These are phyloP conservation scores for Unio pictorum DNA, from an alignment of 2,888 invertebrate species.

Conservation along the genomic window DNA sequence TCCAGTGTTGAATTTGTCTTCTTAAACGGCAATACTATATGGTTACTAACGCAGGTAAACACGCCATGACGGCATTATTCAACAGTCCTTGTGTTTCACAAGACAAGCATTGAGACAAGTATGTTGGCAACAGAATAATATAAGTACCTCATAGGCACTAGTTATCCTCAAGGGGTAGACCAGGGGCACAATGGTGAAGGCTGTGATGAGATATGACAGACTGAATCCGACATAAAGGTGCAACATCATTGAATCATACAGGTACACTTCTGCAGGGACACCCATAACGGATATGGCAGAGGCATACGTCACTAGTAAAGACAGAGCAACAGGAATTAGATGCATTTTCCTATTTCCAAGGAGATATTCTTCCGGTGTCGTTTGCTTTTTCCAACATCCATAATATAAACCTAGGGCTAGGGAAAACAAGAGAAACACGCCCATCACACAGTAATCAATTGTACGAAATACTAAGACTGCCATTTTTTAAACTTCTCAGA, in stretches of 20 bases:
- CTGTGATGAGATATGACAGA: slow-evolving; percentile 25
- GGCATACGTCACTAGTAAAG: slow-evolving; percentile 51
- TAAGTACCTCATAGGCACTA: slow-evolving; percentile 48
- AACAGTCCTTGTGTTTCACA: neutral
- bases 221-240: slow-evolving; percentile 24
- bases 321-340: slow-evolving; percentile 49
- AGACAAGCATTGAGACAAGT: neutral
- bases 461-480: slow-evolving; percentile 15
- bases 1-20: too few species aligned
- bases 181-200: slow-evolving; percentile 37
- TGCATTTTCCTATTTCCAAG: slow-evolving; percentile 44
- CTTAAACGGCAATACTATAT: too few species aligned
- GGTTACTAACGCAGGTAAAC: too few species aligned
- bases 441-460: slow-evolving; percentile 30
- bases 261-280: slow-evolving; percentile 42
- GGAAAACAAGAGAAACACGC: slow-evolving; percentile 21
- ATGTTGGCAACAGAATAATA: neutral
- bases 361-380: slow-evolving; percentile 44
- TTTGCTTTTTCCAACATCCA: slow-evolving; percentile 28
- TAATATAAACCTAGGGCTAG: slow-evolving; percentile 37
- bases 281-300: slow-evolving; percentile 53
- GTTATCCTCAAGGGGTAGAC: slow-evolving; percentile 46
- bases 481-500: neutral
- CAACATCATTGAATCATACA: slow-evolving; percentile 38
- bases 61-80: too few species aligned